A percentile compares a stretch with the other conserved stretches of the same genome.
These are phyloP conservation scores for Actinopyga echinites DNA, from an alignment of 53 echinoderm and acorn worm species.

Conservation along the genomic window DNA sequence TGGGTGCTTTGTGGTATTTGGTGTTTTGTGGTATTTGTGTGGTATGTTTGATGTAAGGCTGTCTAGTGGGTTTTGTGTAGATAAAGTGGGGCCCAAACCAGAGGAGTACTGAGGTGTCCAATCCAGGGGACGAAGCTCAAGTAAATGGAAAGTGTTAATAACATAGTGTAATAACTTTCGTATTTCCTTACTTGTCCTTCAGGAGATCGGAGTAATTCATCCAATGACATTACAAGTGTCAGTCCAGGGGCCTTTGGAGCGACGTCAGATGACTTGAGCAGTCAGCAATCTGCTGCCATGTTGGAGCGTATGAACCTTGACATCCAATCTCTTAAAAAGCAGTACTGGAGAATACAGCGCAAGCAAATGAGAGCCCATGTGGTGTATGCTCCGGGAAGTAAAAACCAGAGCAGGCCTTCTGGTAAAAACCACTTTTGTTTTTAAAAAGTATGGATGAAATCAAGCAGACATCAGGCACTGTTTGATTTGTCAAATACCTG, in stretches of 20 bases:
- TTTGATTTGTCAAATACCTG: too few species aligned
- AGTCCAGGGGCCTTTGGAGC: slow-evolving; percentile 94
- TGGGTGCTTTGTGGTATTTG: too few species aligned
- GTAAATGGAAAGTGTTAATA: too few species aligned
- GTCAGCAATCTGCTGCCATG: slow-evolving; percentile 83
- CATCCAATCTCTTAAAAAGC: slow-evolving; percentile 86
- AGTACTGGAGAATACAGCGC: slow-evolving; percentile 93
- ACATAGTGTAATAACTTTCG: too few species aligned
- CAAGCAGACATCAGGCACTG: too few species aligned
- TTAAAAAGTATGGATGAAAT: too few species aligned
- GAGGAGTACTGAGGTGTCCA: too few species aligned
- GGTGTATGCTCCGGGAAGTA: slow-evolving; percentile 84
- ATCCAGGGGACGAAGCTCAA: too few species aligned
- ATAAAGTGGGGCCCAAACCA: too few species aligned
- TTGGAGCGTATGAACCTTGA: slow-evolving; percentile 97
- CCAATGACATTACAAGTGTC: slow-evolving; percentile 78
- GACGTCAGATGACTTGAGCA: slow-evolving; percentile 56
- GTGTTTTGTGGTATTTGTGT: too few species aligned
- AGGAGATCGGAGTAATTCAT: slow-evolving; percentile 35
- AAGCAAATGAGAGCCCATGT: slow-evolving; percentile 95
- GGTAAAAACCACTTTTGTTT: not conserved
- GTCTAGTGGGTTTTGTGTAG: too few species aligned
- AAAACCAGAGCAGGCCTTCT: slow-evolving; percentile 6
- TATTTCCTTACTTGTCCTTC: not conserved
- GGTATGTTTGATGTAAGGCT: too few species aligned